phyloP scores from a whole-genome alignment of 2,797 vertebrate genomes.

The Onychomys torridus region DNA sequence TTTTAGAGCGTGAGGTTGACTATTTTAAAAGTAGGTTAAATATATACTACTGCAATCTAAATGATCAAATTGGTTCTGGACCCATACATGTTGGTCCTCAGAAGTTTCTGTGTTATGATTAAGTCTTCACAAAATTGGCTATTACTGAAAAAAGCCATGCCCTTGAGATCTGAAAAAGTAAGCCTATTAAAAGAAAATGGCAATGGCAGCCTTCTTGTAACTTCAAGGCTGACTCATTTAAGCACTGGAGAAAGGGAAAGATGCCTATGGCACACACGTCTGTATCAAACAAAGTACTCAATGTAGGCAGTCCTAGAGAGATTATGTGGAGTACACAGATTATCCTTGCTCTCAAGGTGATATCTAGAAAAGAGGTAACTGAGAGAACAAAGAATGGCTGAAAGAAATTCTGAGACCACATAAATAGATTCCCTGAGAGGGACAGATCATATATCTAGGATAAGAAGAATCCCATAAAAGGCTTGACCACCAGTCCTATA shows the following conservation, averaged over 20 bases:
- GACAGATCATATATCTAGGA: neutral
- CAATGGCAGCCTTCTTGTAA: conserved; percentile 2
- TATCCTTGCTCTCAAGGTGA: neutral
- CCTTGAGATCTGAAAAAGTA: conserved; percentile 60
- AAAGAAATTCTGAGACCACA: neutral
- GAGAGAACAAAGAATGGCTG: neutral
- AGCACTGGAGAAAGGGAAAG: neutral
- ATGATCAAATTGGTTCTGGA: conserved; percentile 48
- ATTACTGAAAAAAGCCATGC: conserved; percentile 32
- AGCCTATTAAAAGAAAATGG: conserved; percentile 49
- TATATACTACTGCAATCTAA: neutral
- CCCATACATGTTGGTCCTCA: neutral
- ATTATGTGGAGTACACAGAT: neutral
- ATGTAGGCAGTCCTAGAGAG: neutral
- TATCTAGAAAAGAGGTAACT: neutral
- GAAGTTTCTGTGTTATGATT: conserved; percentile 31
- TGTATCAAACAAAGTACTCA: conserved; percentile 26
- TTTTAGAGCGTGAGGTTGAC: neutral
- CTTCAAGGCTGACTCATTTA: conserved; percentile 68
- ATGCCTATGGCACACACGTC: neutral
- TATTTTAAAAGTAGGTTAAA: conserved; percentile 63
- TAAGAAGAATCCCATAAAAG: neutral
- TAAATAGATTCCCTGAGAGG: neutral
- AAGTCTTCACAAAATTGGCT: conserved; percentile 28
- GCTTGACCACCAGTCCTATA: neutral